These are phyloP conservation scores for Hedya salicella DNA, from an alignment of 2,888 invertebrate genomes.

Conservation along the genomic window DNA sequence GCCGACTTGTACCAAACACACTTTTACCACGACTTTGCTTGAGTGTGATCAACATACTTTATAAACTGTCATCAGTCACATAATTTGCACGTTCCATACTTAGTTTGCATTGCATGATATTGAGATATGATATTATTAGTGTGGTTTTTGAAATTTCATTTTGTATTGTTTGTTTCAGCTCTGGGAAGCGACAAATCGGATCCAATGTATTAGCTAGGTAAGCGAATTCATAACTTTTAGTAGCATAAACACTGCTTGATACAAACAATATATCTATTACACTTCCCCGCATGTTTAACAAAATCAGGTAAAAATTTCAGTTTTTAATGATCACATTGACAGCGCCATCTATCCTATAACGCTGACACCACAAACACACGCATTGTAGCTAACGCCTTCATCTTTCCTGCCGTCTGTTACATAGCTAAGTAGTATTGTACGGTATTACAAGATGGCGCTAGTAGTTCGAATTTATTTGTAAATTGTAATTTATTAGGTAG, in stretches of 20 bases:
- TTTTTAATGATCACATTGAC: not conserved
- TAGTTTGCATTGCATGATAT: not conserved
- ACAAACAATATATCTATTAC: not conserved
- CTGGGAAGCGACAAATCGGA: constrained; percentile 92
- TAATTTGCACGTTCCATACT: constrained; percentile 8
- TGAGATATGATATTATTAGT: not conserved
- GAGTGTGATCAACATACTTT: constrained; percentile 25
- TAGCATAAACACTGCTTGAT: not conserved
- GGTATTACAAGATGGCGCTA: constrained; percentile 57
- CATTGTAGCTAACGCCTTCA: not conserved
- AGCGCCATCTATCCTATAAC: constrained; percentile 62
- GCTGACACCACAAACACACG: constrained; percentile 37
- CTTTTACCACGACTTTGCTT: constrained; percentile 32
- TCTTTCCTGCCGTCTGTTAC: not conserved
- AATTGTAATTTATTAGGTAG: not conserved
- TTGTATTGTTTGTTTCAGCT: constrained; percentile 85
- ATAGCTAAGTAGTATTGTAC: constrained; percentile 13
- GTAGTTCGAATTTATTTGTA: constrained; percentile 1
- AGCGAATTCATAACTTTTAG: constrained; percentile 15
- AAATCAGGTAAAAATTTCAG: not conserved
- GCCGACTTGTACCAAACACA: constrained; percentile 11
- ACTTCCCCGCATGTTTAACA: not conserved
- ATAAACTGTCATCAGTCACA: constrained; percentile 17
- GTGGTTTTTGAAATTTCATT: constrained; percentile 4
- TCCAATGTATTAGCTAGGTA: constrained; percentile 95